A percentile compares a stretch with the other conserved stretches of the same genome.
phyloP scores from a whole-genome alignment of 2,797 vertebrate species.

The Schizopygopsis pylzovi region DNA sequence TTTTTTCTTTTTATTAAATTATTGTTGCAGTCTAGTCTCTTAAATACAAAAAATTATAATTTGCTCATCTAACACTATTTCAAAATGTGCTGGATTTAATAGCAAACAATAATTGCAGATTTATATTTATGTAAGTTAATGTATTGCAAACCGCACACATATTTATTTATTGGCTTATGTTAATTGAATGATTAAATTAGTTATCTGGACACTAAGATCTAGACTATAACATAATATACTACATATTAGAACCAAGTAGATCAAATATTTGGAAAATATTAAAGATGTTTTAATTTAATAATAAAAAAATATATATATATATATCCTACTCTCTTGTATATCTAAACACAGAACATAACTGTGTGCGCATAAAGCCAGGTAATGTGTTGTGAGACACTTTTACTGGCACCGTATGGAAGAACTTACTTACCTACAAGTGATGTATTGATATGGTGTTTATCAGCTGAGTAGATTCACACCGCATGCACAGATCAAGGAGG shows the following conservation, averaged over 20 bases:
- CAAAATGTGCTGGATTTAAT: background rate
- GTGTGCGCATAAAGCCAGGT: background rate
- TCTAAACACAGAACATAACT: background rate
- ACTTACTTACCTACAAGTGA: slow-evolving; percentile 39
- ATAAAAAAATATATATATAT: background rate
- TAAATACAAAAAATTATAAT: background rate
- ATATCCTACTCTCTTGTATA: background rate
- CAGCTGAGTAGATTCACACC: slow-evolving; percentile 21
- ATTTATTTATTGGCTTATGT: background rate
- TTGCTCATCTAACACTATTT: background rate
- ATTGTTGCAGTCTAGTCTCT: background rate
- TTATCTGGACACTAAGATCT: background rate
- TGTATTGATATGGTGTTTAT: background rate
- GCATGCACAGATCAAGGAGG: slow-evolving; percentile 26
- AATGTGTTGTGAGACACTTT: slow-evolving; percentile 15
- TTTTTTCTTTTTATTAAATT: background rate
- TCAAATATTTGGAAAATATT: background rate
- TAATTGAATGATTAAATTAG: background rate
- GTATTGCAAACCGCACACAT: background rate
- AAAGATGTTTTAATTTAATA: background rate
- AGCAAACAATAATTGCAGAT: background rate
- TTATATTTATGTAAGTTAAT: background rate
- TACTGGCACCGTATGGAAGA: background rate
- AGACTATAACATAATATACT: background rate
- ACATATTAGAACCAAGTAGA: background rate